phyloP scores from a whole-genome alignment of 2,113 vertebrate species.

The Ciconia stormi region DNA sequence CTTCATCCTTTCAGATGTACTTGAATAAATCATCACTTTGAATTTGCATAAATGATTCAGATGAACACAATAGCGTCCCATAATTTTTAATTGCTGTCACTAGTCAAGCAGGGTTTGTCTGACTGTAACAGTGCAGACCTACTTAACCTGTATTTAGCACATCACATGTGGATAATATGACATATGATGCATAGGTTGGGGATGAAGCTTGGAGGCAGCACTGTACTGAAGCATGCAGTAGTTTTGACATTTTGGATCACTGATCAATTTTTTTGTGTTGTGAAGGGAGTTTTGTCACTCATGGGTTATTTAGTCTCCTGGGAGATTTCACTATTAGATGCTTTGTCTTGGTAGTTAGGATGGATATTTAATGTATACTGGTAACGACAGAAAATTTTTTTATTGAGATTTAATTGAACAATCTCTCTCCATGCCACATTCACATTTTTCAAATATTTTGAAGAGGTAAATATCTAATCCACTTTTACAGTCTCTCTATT shows the following conservation, averaged over 20 bases:
- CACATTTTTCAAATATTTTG: not conserved
- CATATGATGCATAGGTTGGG: too few species aligned
- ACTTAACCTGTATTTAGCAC: not conserved
- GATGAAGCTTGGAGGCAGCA: not conserved
- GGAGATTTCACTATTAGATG: not conserved
- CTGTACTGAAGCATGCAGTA: accelerated
- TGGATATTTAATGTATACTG: not conserved
- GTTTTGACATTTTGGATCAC: not conserved
- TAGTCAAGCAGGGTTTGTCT: not conserved
- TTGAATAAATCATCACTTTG: not conserved
- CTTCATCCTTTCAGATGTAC: not conserved
- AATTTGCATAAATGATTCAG: not conserved
- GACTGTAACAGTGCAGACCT: not conserved
- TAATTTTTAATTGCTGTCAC: not conserved
- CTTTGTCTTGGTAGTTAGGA: not conserved
- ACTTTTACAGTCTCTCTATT: not conserved
- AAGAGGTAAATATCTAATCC: not conserved
- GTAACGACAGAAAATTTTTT: not conserved
- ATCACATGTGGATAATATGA: accelerated
- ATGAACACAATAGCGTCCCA: not conserved
- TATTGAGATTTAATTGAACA: not conserved
- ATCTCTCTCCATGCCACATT: not conserved
- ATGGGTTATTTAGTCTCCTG: not conserved
- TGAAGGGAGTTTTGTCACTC: not conserved
- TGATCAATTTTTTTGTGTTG: not conserved